Evolutionary conservation across 2,113 vertebrate species (phyloP).

Genomic region (Ceratotherium simum): DNA sequence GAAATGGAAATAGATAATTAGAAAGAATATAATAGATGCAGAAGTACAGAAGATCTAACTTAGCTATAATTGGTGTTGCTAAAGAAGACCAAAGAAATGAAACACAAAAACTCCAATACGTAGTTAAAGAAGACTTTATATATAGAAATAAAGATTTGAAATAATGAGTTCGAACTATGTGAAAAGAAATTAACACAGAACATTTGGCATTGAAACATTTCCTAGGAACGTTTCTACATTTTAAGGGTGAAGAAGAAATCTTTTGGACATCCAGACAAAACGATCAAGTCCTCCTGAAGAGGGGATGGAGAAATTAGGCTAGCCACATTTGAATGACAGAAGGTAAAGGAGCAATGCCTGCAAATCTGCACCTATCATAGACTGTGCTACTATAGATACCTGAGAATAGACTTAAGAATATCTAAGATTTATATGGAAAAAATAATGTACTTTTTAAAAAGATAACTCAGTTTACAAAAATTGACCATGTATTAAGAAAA

Average conservation of each 20-base stretch:
- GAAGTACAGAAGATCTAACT: constrained; percentile 14
- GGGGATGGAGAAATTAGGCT: background rate
- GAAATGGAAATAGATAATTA: background rate
- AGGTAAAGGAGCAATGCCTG: background rate
- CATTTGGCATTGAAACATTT: background rate
- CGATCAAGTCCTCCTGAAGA: background rate
- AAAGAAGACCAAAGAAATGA: constrained; percentile 16
- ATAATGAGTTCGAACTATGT: background rate
- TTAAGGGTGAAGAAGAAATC: background rate
- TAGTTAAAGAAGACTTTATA: background rate
- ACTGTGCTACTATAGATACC: background rate
- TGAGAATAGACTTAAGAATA: background rate
- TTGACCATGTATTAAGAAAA: background rate
- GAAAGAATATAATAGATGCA: background rate
- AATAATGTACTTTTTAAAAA: constrained; percentile 15
- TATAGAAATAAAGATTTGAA: background rate
- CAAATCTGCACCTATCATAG: background rate
- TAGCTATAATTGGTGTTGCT: background rate
- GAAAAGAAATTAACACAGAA: constrained; percentile 7
- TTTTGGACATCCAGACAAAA: background rate
- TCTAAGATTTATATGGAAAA: background rate
- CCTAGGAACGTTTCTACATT: background rate
- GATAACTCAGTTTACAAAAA: constrained; percentile 19
- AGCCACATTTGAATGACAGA: background rate
- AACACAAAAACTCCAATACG: background rate